Base-by-base conservation (phyloP, 1,140 invertebrate genomes). In the Halictus rubicundus region DNA sequence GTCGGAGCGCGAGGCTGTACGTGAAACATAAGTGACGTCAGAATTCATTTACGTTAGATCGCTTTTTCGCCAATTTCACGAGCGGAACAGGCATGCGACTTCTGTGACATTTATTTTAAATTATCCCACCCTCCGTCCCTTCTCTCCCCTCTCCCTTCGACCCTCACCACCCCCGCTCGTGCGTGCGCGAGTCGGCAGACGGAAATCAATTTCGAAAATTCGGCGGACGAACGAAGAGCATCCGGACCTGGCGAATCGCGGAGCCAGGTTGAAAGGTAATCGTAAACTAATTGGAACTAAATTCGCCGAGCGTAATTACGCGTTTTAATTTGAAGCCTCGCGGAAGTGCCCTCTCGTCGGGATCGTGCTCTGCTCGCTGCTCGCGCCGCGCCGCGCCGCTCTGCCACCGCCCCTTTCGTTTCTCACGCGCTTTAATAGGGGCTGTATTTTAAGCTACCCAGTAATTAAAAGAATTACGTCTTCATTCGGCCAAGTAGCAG, bases 401-500 rank as follows among this genome's bases (percentile, higher is more conserved):
- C 9, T 12, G 42, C 42, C 42, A 14, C 16, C 52, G 12, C 46
- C 63, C 79, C 49, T 54, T 79, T 77, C 80, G 60, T 79, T 80
- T 74, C 52, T 27, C 72, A 21, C 42, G 60, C 68, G 68, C 80
- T 85, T 88, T 78, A 85, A 68, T 37, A 84, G 77, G 65, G 71
- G 61, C 74, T 68, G 75, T 81, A 85, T 80, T 89, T 87, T 86
- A 81, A 73, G 85, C 49, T 61, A 72, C 59, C 68, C 64, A 78
- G 89, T 90, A 91, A 92, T 92, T 91, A 91, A 90, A 90, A 90
- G 82, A 91, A 89, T 90, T 88, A 90, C 84, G 74, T 90, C 90
- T 92, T 89, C 76, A 87, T 88, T 87, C 74, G 76, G 42, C 69
- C 68, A n/a, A 68, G 54, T 78, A 73, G 59, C 72, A 42, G 65